Conservation (phyloP, 2,113 vertebrate species). For the Kobus ellipsiprymnus region DNA sequence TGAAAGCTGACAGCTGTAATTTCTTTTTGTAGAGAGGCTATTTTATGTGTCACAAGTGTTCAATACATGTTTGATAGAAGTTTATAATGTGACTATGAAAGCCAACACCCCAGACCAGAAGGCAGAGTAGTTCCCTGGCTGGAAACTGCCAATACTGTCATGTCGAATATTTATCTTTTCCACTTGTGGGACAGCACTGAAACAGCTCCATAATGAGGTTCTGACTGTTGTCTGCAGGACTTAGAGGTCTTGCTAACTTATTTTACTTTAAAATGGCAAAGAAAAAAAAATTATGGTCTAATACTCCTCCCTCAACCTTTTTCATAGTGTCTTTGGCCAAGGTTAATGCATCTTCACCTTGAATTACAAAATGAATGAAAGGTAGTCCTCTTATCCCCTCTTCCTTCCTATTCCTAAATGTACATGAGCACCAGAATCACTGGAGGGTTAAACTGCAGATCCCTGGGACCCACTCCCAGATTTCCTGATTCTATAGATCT, state of each 20-base stretch:
- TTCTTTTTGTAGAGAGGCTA: slow-evolving; percentile 83
- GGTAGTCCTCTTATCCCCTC: background rate
- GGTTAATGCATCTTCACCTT: slow-evolving; percentile 49
- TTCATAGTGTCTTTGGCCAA: slow-evolving; percentile 51
- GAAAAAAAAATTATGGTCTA: background rate
- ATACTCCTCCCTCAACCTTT: slow-evolving; percentile 32
- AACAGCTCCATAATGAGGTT: slow-evolving; percentile 66
- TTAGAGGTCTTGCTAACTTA: slow-evolving; percentile 47
- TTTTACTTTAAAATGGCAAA: slow-evolving; percentile 65
- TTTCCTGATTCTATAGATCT: background rate
- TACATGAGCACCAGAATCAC: background rate
- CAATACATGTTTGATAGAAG: slow-evolving; percentile 84
- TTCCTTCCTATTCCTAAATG: background rate
- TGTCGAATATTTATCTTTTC: slow-evolving; percentile 79
- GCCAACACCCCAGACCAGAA: slow-evolving; percentile 77
- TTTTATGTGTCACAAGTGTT: slow-evolving; percentile 88
- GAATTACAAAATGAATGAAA: background rate
- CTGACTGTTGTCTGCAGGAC: slow-evolving; percentile 40
- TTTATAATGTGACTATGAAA: slow-evolving; percentile 82
- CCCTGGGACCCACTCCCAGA: background rate
- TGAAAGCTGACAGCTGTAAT: slow-evolving; percentile 86
- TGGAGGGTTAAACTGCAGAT: background rate
- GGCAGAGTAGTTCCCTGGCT: slow-evolving; percentile 73
- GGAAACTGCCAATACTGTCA: slow-evolving; percentile 82
- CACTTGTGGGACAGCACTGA: slow-evolving; percentile 54